Base-by-base conservation (phyloP, 2,888 invertebrate species). In the Macropis europaea region DNA sequence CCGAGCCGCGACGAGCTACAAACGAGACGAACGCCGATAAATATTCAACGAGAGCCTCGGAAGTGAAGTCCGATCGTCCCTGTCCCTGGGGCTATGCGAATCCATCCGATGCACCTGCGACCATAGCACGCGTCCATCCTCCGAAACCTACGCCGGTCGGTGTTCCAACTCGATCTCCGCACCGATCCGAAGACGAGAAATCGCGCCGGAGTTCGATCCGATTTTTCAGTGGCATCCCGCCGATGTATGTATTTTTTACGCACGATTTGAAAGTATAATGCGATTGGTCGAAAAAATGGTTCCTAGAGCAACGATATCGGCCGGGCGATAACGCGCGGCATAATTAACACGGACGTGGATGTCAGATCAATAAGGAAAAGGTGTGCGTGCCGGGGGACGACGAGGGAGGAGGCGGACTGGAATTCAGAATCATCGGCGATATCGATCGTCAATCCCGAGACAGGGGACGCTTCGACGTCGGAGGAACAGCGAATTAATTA, bases 11-110 rank as follows among this genome's bases (percentile, higher is more conserved):
- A 75, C 77, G 64, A 73, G 73, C 63, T 77, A 79, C 77, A 71
- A 79, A 82, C 81, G 68, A 81, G 80, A 74, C 63, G 75, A 69
- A 63, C 53, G 69, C 43, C 73, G 81, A 81, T 81, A 81, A 81
- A 81, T 81, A 81, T 81, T 81, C 81, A 81, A 76, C 77, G 79
- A 47, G 66, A 47, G 66, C 62, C 62, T 42, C 70, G 74, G 66
- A 75, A 79, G 77, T 61, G 66, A 73, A 54, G 59, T 63, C 63
- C 47, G 53, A 56, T 32, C 52, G 28, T 40, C 74, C 53, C 45
- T 60, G 70, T 73, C 60, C 72, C 59, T 28, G 60, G 53, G 60
- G 73, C 56, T 56, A 61, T 47, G 24, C 24, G 26, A 32, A 13
- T 40, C 26, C 34, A 48, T 59, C 38, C n/a, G 11, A 13, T 47